Base-by-base conservation (phyloP, 2,113 vertebrate genomes). In the Rhegmatorhina hoffmannsi region DNA sequence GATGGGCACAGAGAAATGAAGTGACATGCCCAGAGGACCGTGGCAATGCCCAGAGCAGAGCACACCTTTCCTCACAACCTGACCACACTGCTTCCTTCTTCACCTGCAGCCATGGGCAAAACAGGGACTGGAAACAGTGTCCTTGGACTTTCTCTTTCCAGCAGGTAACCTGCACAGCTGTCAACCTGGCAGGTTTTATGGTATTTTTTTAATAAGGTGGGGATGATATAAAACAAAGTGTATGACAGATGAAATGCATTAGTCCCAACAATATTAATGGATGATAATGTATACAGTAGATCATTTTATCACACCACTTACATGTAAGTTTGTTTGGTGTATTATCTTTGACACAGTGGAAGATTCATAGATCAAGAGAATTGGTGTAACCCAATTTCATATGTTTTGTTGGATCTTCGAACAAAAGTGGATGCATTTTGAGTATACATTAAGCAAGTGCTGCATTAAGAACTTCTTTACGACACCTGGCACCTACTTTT, bases 341-440 rank as follows among this genome's bases (percentile, higher is more conserved):
- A 96, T 95, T 96, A 96, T 96, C 91, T 95, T 94, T 96, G 97
- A 96, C 95, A 96, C 91, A 95, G 92, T 89, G 90, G 92, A 96
- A 95, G 96, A 96, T 94, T 96, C 96, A 92, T 91, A 97, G 96
- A 97, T 96, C 97, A 97, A 97, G 97, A 97, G 96, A 97, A 97
- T 94, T 92, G 95, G 94, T 95, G 96, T 96, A 97, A 96, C 95
- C 97, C 95, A 97, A 97, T 97, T 97, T 97, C 96, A 79, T 95
- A 96, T 97, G 96, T 96, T 97, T 97, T 96, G 96, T 96, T 97
- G 96, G 94, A 90, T 97, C 95, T 96, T 90, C 87, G 92, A 96
- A 97, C 97, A 95, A 97, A 97, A 95, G 94, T 90, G 94, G 97
- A 94, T 93, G 92, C 96, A 96, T 95, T 95, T 90, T 94, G 95